Evolutionary conservation across 2,113 vertebrate species (phyloP), one percentile per base, ranked within the genome.

Genomic region (Lasiurus borealis): DNA sequence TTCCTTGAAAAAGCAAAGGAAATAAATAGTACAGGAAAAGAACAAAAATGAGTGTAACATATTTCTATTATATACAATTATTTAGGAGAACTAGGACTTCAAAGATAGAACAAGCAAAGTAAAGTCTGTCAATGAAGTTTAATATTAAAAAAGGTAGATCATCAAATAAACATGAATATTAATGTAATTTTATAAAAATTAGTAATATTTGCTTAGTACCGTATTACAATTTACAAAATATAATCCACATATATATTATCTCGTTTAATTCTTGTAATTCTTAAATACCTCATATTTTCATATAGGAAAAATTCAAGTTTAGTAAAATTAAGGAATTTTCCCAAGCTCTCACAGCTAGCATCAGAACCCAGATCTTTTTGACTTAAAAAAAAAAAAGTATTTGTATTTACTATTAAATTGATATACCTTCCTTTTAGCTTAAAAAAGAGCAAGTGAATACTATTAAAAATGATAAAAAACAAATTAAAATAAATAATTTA

Each of bases 101-200:
- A 91, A 78, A 89, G 78, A 68, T 48, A 95, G 48, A 93, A 81
- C 8, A 75, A 88, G 10, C 18, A 44, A 71, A 88, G 46, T 59
- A 29, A 72, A 66, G 62, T 46, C 50, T 88, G 34, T 75, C 21
- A 48, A 31, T 75, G 5, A 90, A 82, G 25, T 84, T 68, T 80
- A 95, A 29, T 50, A 77, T 88, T 85, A 46, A 77, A 68, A 78
- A 85, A 27, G 3, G 8, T 34, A 64, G 50, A 68, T 66, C 13
- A 82, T 87, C 36, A 88, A 86, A 89, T 68, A 62, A 92, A 57
- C 15, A 73, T 71, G 27, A 48, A 64, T 16, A 80, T 50, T 34
- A 93, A 36, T 59, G 54, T 73, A 81, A 91, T 46, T 86, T 89
- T 86, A 6, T 84, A 89, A 95, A 85, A 76, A 52, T 87, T 75